These are phyloP conservation scores for Xylocampa areola DNA, from an alignment of 2,888 invertebrate species.

Conservation along the genomic window DNA sequence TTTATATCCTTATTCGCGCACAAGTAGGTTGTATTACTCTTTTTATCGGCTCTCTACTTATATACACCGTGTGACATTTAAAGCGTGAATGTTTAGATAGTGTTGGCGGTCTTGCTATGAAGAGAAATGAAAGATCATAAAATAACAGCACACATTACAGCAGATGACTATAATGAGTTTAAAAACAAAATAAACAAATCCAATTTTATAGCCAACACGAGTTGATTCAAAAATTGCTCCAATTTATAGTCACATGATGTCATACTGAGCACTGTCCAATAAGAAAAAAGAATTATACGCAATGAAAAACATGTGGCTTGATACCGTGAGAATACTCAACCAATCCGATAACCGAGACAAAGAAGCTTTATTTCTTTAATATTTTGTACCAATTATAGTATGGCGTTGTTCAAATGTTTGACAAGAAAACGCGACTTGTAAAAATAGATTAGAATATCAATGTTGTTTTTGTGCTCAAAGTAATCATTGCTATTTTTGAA, in stretches of 20 bases:
- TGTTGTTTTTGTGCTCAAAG: not conserved
- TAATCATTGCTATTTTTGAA: not conserved
- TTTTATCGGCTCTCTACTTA: conserved; percentile 18
- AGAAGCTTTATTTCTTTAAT: conserved; percentile 64
- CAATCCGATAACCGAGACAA: conserved; percentile 77
- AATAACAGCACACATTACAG: conserved; percentile 48
- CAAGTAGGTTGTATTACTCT: conserved; percentile 32
- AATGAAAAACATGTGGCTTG: conserved; percentile 84
- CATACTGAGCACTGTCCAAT: conserved; percentile 71
- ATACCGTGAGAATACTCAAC: conserved; percentile 85
- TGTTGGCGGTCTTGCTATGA: conserved; percentile 34
- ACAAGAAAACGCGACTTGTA: conserved; percentile 20
- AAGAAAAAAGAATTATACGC: conserved; percentile 82
- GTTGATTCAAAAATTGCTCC: conserved; percentile 81
- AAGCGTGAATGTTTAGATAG: conserved; percentile 17
- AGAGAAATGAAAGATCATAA: conserved; percentile 34
- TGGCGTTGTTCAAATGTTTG: conserved; percentile 22
- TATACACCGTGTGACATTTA: conserved; percentile 42
- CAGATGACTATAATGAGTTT: conserved; percentile 62
- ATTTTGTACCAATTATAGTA: conserved; percentile 48
- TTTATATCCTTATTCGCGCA: conserved; percentile 51
- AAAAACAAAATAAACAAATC: conserved; percentile 81
- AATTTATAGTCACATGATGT: conserved; percentile 82
- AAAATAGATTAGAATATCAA: not conserved
- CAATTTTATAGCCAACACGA: conserved; percentile 81